Percentiles rank a stretch among this genome's conserved stretches.
Evolutionary conservation across 64 coral and sea anemone genomes (phyloP).

Genomic region (Trachythela sp.): DNA sequence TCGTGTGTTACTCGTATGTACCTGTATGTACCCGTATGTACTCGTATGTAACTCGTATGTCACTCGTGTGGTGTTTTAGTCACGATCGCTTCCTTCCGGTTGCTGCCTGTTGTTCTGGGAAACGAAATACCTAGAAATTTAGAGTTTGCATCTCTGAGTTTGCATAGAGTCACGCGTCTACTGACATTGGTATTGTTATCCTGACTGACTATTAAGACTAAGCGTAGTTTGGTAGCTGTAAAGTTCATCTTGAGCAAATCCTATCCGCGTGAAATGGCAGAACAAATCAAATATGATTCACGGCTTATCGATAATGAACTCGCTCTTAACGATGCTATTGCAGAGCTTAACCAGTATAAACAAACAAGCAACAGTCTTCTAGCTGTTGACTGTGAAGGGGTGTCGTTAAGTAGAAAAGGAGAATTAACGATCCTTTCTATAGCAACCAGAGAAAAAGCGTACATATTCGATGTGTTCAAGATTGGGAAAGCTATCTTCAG

Average conservation of each 20-base stretch:
- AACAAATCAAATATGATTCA: constrained; percentile 22
- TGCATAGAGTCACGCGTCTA: no score
- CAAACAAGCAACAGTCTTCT: constrained; percentile 17
- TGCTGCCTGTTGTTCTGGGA: background rate
- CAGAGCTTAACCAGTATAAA: constrained; percentile 41
- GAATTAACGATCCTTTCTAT: constrained; percentile 44
- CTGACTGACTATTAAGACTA: no score
- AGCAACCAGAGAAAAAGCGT: constrained; percentile 56
- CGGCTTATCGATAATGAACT: constrained; percentile 38
- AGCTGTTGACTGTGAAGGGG: constrained; percentile 63
- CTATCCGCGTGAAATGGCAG: constrained; percentile 4
- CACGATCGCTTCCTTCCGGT: background rate
- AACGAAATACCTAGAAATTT: background rate
- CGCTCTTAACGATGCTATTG: constrained; percentile 27
- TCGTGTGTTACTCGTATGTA: no score
- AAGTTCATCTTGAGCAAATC: background rate
- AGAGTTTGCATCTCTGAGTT: no score
- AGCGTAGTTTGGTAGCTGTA: no score
- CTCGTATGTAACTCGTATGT: no score
- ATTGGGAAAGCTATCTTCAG: constrained; percentile 45
- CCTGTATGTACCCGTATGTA: no score
- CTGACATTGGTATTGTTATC: no score
- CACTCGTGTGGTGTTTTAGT: no score
- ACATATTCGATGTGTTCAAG: constrained; percentile 54
- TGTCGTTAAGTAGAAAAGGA: constrained; percentile 56